Evolutionary conservation across 2,113 vertebrate species (phyloP).

Genomic region (Caranx melampygus): DNA sequence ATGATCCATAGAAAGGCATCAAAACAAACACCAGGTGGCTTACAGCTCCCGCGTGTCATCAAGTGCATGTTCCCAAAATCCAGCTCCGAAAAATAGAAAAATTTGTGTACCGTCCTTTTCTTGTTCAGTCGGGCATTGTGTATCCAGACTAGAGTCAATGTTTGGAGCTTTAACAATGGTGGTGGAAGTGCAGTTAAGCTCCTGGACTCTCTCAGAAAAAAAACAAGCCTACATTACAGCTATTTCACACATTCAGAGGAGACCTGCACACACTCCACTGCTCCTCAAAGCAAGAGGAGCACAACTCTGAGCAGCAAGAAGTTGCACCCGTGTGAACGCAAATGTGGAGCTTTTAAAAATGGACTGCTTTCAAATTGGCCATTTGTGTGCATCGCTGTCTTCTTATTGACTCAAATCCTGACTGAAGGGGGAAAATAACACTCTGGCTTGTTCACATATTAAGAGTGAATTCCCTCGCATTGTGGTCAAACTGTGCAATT

Average conservation of each 20-base stretch:
- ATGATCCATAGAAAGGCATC: not conserved
- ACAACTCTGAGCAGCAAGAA: conserved; percentile 16
- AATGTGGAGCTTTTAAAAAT: conserved; percentile 57
- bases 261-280: conserved; percentile 53
- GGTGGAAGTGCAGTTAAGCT: conserved; percentile 54
- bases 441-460: conserved; percentile 40
- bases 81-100: not conserved
- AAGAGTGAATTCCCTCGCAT: conserved; percentile 30
- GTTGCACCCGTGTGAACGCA: conserved; percentile 21
- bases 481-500: conserved; percentile 45
- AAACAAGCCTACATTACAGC: conserved; percentile 10
- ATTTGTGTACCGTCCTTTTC: not conserved
- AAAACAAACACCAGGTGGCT: conserved; percentile 3
- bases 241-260: conserved; percentile 36
- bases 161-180: conserved; percentile 51
- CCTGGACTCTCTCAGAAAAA: conserved; percentile 31
- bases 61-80: conserved; percentile 12
- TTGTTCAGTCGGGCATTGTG: conserved; percentile 17
- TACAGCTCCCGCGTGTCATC: not conserved
- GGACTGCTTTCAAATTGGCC: conserved; percentile 33
- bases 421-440: conserved; percentile 26
- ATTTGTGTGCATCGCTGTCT: conserved; percentile 26
- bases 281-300: conserved; percentile 45
- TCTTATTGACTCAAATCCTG: conserved; percentile 44
- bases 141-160: conserved; percentile 47